Percentiles rank a stretch among this genome's conserved stretches.
phyloP scores from a whole-genome alignment of 2,888 invertebrate species.

The Aphrophora alni region DNA sequence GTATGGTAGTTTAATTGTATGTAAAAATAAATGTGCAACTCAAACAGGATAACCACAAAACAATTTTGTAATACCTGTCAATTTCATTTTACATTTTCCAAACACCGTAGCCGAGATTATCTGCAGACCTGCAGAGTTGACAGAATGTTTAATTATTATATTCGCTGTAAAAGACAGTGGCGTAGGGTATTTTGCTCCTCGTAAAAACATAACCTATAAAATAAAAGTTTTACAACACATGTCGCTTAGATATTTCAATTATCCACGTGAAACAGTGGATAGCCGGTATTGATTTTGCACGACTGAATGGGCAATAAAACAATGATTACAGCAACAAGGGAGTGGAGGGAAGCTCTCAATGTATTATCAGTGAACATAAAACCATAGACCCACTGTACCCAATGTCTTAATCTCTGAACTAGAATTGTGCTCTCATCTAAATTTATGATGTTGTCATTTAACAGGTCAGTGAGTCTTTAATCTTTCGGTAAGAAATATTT shows the following conservation, averaged over 20 bases:
- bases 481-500: too few relatives aligned
- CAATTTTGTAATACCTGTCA: too few relatives aligned
- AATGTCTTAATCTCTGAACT: not conserved
- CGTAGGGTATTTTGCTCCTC: not conserved
- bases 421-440: not conserved
- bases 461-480: not conserved
- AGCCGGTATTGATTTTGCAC: conserved; percentile 6
- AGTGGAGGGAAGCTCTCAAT: not conserved
- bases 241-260: not conserved
- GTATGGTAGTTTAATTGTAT: too few relatives aligned
- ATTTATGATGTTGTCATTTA: not conserved
- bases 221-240: not conserved
- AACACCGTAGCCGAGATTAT: not conserved
- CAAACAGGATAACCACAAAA: too few relatives aligned
- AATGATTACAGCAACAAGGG: not conserved
- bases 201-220: not conserved
- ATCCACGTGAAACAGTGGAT: not conserved
- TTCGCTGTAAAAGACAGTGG: not conserved
- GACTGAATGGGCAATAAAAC: not conserved
- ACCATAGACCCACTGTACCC: not conserved
- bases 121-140: not conserved
- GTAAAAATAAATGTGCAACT: too few relatives aligned
- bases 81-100: too few relatives aligned
- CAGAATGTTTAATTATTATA: not conserved
- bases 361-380: not conserved